phyloP scores from a whole-genome alignment of 2,888 invertebrate genomes.

The Standfussiana lucernea region DNA sequence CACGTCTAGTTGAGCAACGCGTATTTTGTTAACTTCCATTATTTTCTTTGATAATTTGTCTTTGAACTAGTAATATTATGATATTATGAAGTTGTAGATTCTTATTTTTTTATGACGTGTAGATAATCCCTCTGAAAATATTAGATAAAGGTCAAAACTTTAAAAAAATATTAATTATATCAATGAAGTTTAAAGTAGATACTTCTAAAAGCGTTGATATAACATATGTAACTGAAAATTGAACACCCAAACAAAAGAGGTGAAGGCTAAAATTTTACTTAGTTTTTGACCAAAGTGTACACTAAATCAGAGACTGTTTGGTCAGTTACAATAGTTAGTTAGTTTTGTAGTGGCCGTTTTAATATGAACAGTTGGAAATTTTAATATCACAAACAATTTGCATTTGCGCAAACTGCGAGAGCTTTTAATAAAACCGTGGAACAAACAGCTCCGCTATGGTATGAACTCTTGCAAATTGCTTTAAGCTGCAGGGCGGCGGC shows the following conservation, averaged over 20 bases:
- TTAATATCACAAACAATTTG: constrained; percentile 84
- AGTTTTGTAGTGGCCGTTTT: constrained; percentile 52
- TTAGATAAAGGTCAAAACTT: neutral
- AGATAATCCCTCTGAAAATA: neutral
- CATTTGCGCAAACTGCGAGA: constrained; percentile 78
- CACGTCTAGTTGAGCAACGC: neutral
- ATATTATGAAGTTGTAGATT: neutral
- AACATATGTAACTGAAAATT: neutral
- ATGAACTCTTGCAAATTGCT: constrained; percentile 89
- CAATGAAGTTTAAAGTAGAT: neutral
- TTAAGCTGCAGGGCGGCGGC: constrained; percentile 86
- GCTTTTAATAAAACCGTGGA: constrained; percentile 87
- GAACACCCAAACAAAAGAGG: neutral
- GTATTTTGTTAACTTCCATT: neutral
- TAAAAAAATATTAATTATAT: neutral
- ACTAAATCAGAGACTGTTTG: constrained; percentile 41
- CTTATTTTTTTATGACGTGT: no score
- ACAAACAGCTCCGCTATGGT: constrained; percentile 82
- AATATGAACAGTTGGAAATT: constrained; percentile 69
- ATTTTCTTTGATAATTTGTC: neutral
- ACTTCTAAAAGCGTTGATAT: neutral
- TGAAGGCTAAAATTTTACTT: neutral
- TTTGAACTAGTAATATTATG: neutral
- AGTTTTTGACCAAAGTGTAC: neutral
- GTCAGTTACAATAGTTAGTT: constrained; percentile 60